phyloP scores from a whole-genome alignment of 2,888 invertebrate species.

The Zaprionus lineosus region DNA sequence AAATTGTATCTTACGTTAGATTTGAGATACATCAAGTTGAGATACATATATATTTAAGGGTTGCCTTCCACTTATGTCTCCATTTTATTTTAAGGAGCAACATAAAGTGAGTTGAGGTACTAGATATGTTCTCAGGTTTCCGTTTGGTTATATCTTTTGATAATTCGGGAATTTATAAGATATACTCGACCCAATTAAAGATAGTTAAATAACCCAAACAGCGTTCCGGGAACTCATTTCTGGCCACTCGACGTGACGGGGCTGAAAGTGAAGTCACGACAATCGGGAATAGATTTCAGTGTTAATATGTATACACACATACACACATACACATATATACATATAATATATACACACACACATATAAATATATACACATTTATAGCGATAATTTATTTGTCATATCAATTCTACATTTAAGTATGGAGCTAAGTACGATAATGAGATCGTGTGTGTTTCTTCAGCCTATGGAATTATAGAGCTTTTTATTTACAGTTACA shows the following conservation, averaged over 20 bases:
- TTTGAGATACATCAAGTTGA: too few relatives aligned
- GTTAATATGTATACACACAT: constrained; percentile 15
- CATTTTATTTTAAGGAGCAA: too few relatives aligned
- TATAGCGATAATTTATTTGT: not conserved
- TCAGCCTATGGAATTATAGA: constrained; percentile 31
- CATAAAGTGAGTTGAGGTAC: too few relatives aligned
- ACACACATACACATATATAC: constrained; percentile 3
- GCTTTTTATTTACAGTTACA: constrained; percentile 8
- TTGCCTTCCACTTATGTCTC: too few relatives aligned
- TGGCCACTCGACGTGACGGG: not conserved
- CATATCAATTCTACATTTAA: constrained; percentile 5
- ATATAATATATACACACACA: too few relatives aligned
- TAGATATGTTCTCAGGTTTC: too few relatives aligned
- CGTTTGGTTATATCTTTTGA: too few relatives aligned
- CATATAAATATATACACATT: too few relatives aligned
- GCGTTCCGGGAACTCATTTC: not conserved
- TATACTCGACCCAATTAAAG: not conserved
- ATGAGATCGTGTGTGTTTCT: constrained; percentile 69
- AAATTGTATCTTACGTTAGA: too few relatives aligned
- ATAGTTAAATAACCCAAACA: not conserved
- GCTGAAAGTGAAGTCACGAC: constrained; percentile 8
- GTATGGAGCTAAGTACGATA: constrained; percentile 41
- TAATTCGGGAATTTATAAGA: too few relatives aligned
- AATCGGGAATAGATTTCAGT: constrained; percentile 16
- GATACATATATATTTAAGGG: too few relatives aligned